Evolutionary conservation across 2,888 invertebrate genomes (phyloP).

Genomic region (Tinea semifulvella): DNA sequence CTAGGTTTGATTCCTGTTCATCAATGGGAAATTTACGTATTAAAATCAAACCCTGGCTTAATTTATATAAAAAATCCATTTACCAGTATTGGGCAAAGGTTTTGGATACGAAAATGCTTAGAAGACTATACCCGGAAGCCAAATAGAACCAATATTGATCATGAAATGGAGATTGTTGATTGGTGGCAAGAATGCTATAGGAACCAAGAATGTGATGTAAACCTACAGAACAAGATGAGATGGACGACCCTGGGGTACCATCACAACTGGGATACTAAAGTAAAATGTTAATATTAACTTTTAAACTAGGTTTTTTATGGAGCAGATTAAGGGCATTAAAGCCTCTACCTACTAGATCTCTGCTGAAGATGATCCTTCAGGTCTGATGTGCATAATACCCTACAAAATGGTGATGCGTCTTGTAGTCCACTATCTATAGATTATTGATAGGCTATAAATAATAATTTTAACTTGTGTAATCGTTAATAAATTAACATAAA

Average conservation of each 20-base stretch:
- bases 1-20: conserved; percentile 34
- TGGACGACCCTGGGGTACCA: conserved; percentile 98
- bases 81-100: conserved; percentile 76
- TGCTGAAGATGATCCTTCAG: too few species aligned
- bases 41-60: conserved; percentile 75
- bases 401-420: too few species aligned
- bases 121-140: conserved; percentile 79
- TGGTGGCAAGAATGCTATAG: conserved; percentile 73
- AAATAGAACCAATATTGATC: conserved; percentile 74
- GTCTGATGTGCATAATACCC: too few species aligned
- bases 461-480: too few species aligned
- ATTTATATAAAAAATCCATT: conserved; percentile 87
- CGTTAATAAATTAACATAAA: too few species aligned
- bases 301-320: background rate
- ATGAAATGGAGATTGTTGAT: conserved; percentile 44
- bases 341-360: too few species aligned
- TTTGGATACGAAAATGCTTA: conserved; percentile 84
- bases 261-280: conserved; percentile 97
- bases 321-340: too few species aligned
- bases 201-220: conserved; percentile 41
- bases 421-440: too few species aligned
- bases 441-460: too few species aligned
- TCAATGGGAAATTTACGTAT: conserved; percentile 71
- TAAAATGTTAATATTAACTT: conserved; percentile 41
- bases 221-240: conserved; percentile 67